Conservation (phyloP, 2,113 vertebrate species). For the Pelvicachromis taeniatus region DNA sequence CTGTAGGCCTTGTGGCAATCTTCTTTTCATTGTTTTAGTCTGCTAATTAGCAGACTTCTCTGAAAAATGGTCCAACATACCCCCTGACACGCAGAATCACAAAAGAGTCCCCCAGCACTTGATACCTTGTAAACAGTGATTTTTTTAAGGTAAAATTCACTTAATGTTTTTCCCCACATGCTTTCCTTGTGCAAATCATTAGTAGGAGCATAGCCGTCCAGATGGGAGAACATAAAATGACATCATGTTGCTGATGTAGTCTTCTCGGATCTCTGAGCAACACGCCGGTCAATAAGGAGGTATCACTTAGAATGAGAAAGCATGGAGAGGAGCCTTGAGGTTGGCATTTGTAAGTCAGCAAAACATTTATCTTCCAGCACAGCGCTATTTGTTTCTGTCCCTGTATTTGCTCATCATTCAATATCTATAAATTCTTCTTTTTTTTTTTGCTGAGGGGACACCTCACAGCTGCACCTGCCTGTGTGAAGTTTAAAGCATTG, state of each 20-base stretch:
- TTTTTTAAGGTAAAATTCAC: neutral
- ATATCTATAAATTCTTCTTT: neutral
- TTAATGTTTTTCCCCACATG: too few relatives aligned
- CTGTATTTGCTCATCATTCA: neutral
- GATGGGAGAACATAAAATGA: constrained; percentile 5
- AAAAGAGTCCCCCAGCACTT: neutral
- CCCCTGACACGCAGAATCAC: neutral
- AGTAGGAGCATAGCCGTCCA: neutral
- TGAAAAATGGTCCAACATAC: neutral
- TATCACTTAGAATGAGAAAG: neutral
- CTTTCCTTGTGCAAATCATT: neutral
- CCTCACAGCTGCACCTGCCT: neutral
- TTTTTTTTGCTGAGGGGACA: neutral
- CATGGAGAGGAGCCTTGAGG: neutral
- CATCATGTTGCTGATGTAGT: neutral
- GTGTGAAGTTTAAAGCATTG: neutral
- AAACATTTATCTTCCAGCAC: neutral
- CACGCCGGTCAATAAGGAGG: constrained; percentile 21
- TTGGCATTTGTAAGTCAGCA: neutral
- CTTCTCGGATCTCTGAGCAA: constrained; percentile 3
- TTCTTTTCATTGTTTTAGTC: constrained; percentile 23
- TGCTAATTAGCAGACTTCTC: constrained; percentile 18
- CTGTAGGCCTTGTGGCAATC: constrained; percentile 11
- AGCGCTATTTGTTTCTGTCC: neutral
- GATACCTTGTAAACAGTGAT: neutral